Conservation (phyloP, 2,888 invertebrate species). For the Cyclophora punctaria region DNA sequence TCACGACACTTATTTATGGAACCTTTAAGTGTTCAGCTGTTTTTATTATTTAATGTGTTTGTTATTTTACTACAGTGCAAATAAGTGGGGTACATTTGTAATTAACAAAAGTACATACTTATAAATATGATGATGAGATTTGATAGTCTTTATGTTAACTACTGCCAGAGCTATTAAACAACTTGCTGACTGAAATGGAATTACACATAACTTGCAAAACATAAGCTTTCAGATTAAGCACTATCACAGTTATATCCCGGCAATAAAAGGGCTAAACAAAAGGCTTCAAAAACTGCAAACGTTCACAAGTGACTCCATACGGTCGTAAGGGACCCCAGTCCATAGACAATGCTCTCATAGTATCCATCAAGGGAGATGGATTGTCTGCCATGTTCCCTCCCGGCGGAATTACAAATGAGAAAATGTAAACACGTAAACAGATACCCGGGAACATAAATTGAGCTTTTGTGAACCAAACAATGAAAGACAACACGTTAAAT, state of each 20-base stretch:
- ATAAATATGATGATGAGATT: too few species aligned
- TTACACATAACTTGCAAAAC: conserved; percentile 3
- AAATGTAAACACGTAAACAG: conserved; percentile 34
- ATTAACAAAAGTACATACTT: too few species aligned
- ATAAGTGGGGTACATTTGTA: too few species aligned
- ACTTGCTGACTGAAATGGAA: too few species aligned
- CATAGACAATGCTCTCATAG: conserved; percentile 43
- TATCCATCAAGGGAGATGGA: conserved; percentile 47
- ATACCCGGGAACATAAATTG: conserved; percentile 29
- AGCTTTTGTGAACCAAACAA: conserved; percentile 18
- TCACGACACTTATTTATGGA: too few species aligned
- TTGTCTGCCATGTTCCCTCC: conserved; percentile 24
- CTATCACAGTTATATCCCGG: conserved; percentile 1
- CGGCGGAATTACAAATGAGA: conserved; percentile 14
- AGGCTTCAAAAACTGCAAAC: conserved; percentile 24
- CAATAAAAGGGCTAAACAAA: conserved; percentile 20
- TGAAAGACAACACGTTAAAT: conserved; percentile 3
- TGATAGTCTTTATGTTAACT: too few species aligned
- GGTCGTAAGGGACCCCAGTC: conserved; percentile 29
- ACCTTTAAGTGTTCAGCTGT: too few species aligned
- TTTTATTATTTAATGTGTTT: too few species aligned
- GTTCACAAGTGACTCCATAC: conserved; percentile 30
- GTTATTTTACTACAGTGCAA: too few species aligned
- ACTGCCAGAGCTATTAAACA: too few species aligned
- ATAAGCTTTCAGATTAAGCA: not conserved